Conservation (phyloP, 2,113 vertebrate species). For the Acanthochromis polyacanthus region DNA sequence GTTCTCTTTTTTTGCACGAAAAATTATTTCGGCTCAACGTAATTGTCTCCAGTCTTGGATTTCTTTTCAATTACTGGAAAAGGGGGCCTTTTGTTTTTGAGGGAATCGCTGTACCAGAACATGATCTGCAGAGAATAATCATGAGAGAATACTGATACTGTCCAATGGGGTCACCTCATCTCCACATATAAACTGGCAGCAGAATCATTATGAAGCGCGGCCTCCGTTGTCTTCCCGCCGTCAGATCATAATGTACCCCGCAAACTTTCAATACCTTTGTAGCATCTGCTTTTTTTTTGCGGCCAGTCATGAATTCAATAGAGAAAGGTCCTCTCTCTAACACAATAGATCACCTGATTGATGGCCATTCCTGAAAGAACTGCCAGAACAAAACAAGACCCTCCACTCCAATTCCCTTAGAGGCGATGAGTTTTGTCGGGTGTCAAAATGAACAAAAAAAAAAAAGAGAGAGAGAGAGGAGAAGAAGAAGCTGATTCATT, state of each 20-base stretch:
- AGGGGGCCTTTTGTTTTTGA: slow-evolving; percentile 37
- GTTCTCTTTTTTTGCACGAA: slow-evolving; percentile 15
- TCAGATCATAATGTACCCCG: slow-evolving; percentile 73
- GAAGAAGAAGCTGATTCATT: slow-evolving; percentile 78
- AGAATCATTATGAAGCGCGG: slow-evolving; percentile 62
- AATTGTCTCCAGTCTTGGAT: slow-evolving; percentile 12
- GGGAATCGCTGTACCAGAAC: slow-evolving; percentile 37
- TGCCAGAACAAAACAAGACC: slow-evolving; percentile 85
- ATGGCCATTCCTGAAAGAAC: slow-evolving; percentile 82
- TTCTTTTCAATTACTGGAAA: slow-evolving; percentile 41
- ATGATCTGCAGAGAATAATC: slow-evolving; percentile 46
- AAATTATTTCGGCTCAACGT: slow-evolving; percentile 19
- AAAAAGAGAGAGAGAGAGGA: slow-evolving; percentile 43
- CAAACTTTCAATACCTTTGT: slow-evolving; percentile 80
- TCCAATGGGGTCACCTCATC: slow-evolving; percentile 52
- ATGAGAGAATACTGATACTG: slow-evolving; percentile 33
- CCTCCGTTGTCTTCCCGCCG: slow-evolving; percentile 35
- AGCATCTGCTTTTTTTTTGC: slow-evolving; percentile 79
- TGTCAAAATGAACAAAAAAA: slow-evolving; percentile 82
- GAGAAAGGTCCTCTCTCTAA: slow-evolving; percentile 77
- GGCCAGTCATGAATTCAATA: slow-evolving; percentile 78
- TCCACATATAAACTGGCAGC: slow-evolving; percentile 57
- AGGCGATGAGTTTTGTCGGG: slow-evolving; percentile 85
- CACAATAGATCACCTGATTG: slow-evolving; percentile 84
- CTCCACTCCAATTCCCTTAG: slow-evolving; percentile 84